Evolutionary conservation across 1,140 invertebrate species (phyloP), one percentile per base, ranked within the genome.

Genomic region (Campodea augens): DNA sequence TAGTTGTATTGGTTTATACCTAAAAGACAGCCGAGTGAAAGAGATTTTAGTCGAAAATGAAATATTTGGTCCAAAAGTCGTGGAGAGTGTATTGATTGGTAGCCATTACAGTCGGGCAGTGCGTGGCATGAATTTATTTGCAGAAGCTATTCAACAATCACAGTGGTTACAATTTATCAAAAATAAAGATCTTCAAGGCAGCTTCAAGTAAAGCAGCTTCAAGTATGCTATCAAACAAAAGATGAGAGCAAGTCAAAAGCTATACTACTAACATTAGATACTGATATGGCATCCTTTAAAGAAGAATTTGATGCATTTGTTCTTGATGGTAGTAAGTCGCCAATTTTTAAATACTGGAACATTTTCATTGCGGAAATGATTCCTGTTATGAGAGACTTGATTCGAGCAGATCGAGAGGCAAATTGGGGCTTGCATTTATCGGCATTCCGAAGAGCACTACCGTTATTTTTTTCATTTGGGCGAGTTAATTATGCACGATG

Each of bases 1-100:
- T 39, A 12, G 27, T n/a, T 45, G 43, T 39, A 41, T 45, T 45
- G 43, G 43, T 5, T 12, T 40, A 36, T 45, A 41, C 32, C 29
- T 45, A 2, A 20, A 45, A 39, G 36, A 22, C 2, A 41, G 29
- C 19, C 27, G 29, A 29, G 23, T 25, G 24, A 15, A 15, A 21
- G 42, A 43, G 27, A 25, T 43, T 25, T 15, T 43, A 15, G 42
- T 36, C 27, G 13, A 39, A 25, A 43, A 5, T 29, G 42, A 41
- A 41, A 19, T 13, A 13, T 19, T 41, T n/a, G 39, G 39, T 20
- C 39, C 15, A 24, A 2, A 21, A n/a, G 3, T 21, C 22, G 22
- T 21, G 15, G 39, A 41, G 22, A 41, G 39, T 22, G 39, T 3
- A 3, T 41, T 41, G 22, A 41, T 19, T 7, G 38, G 38, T 10